Evolutionary conservation across 2,797 vertebrate species (phyloP).

Genomic region (Momotus momota): DNA sequence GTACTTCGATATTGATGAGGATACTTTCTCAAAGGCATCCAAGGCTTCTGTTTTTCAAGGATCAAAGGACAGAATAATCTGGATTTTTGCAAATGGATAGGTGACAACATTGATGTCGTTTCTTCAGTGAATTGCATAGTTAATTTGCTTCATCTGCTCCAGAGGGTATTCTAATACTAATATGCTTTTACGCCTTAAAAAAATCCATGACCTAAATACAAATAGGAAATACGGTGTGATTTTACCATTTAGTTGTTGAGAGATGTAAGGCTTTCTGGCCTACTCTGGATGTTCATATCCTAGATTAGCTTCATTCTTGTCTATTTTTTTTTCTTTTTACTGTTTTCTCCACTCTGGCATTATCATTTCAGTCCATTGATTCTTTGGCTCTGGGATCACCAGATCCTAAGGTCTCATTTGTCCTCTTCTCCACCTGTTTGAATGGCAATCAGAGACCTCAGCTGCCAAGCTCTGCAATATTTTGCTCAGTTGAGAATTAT

Average conservation of each 20-base stretch:
- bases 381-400: slow-evolving; percentile 52
- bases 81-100: slow-evolving; percentile 41
- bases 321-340: not conserved
- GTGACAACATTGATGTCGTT: not conserved
- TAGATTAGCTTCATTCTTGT: not conserved
- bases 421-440: slow-evolving; percentile 69
- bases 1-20: not conserved
- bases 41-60: slow-evolving; percentile 1
- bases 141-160: slow-evolving; percentile 34
- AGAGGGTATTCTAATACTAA: slow-evolving; percentile 37
- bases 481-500: slow-evolving; percentile 19
- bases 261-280: not conserved
- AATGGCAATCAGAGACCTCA: slow-evolving; percentile 52
- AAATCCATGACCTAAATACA: slow-evolving; percentile 34
- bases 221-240: not conserved
- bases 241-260: not conserved
- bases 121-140: slow-evolving; percentile 4
- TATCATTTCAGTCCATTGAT: slow-evolving; percentile 21
- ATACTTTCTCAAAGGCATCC: slow-evolving; percentile 23
- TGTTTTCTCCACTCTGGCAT: not conserved
- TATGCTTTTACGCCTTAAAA: slow-evolving; percentile 12
- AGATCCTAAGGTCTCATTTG: slow-evolving; percentile 47
- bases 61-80: slow-evolving; percentile 49
- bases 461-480: slow-evolving; percentile 63
- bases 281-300: not conserved